Base-by-base conservation (phyloP, 2,113 vertebrate genomes). In the Vicugna pacos region DNA sequence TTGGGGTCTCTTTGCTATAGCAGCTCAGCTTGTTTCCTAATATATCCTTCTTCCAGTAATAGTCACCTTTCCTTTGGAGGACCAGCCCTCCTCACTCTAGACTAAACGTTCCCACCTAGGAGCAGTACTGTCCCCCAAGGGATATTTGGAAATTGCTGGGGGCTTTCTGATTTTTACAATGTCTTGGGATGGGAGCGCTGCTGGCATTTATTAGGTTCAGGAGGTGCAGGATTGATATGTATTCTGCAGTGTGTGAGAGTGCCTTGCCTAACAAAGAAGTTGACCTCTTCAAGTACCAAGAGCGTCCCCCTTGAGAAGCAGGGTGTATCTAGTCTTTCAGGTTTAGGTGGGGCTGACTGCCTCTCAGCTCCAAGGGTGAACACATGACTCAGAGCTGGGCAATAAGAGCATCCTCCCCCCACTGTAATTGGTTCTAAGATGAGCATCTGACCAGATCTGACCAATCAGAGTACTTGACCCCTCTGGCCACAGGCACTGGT, bases 241-340 rank as follows among this genome's bases (percentile, higher is more conserved):
- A 50, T 28, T 73, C 35, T 67, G 65, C 8, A 64, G 1, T 8
- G 38, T 16, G 19, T 5, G 7, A 77, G 60, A 22, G 9, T 28
- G 12, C 42, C 62, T 79, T 8, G 58, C 11, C 69, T 35, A 38
- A 65, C 30, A 81, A 50, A 81, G 6, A 50, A 75, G 58, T 0
- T 5, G 8, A 26, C 46, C 38, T 1, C 60, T 22, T 52, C 0
- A n/a, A 73, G n/a, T 4, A 38, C 46, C 48, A 5, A 28, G 28
- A 4, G 2, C 5, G 22, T 2, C 11, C 26, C 42, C n/a, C 26
- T 2, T 3, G 12, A 35, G 12, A 9, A 26, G 38, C 20, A 3
- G 0, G 0, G n/a, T 28, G 7, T 4, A 15, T 3, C 26, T 3
- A 3, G 56, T 1, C 11, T 17, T 30, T 56, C 75, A 0, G 6